These are phyloP conservation scores for Bombus affinis DNA, from an alignment of 1,140 invertebrate genomes.

Conservation along the genomic window DNA sequence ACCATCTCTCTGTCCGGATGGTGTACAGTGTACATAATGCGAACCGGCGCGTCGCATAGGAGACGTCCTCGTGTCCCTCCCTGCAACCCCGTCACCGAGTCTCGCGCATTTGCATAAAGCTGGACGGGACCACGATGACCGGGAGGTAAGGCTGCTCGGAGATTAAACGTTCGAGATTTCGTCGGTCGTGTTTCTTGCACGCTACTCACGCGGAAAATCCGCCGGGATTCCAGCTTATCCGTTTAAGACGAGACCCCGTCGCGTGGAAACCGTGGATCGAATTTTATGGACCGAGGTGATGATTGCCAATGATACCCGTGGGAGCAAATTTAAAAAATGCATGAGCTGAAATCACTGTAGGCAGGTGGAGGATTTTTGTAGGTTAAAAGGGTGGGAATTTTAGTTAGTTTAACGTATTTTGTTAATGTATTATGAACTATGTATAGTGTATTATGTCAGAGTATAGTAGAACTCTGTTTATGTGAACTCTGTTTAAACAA, in stretches of 20 bases:
- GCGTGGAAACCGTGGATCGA: not conserved
- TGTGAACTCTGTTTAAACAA: no score
- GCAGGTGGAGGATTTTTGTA: no score
- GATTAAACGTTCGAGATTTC: constrained; percentile 38
- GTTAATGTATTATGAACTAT: no score
- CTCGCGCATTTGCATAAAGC: constrained; percentile 62
- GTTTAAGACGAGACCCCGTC: not conserved
- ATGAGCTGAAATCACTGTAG: no score
- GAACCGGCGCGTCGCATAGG: constrained; percentile 17
- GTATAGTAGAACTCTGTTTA: no score
- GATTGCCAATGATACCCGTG: not conserved
- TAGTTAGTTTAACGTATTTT: no score
- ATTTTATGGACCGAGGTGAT: not conserved
- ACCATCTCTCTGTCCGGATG: constrained; percentile 21
- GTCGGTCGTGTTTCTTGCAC: constrained; percentile 26
- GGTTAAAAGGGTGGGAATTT: no score
- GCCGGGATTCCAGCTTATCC: constrained; percentile 4
- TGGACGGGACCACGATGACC: constrained; percentile 45
- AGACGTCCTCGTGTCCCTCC: constrained; percentile 2
- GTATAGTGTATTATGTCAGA: no score
- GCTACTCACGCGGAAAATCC: constrained; percentile 42
- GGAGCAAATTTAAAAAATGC: not conserved
- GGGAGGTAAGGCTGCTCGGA: constrained; percentile 32
- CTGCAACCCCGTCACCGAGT: constrained; percentile 26
- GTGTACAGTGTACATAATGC: constrained; percentile 23